Percentiles rank a stretch among this genome's conserved stretches.
phyloP scores from a whole-genome alignment of 2,113 vertebrate genomes.

The Phainopepla nitens region DNA sequence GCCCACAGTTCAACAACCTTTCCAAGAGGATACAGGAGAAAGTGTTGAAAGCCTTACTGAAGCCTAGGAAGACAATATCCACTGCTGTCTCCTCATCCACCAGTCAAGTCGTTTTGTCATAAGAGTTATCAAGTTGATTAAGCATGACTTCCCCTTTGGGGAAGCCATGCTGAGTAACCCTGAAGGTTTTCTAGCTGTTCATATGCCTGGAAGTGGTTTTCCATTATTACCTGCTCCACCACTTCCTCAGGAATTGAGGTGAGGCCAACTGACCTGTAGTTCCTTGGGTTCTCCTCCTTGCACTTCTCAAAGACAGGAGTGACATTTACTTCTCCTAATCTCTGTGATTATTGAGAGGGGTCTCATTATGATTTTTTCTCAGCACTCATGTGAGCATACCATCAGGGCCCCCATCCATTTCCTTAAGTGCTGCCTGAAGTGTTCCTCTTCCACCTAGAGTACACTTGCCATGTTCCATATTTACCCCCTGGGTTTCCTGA shows the following conservation, averaged over 20 bases:
- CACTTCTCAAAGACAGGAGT: neutral
- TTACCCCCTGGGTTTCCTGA: neutral
- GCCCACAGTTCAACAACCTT: neutral
- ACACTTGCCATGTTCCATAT: neutral
- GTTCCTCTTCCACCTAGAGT: neutral
- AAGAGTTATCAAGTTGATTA: neutral
- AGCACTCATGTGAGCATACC: neutral
- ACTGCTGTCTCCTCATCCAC: neutral
- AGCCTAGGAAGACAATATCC: neutral
- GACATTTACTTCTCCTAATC: neutral
- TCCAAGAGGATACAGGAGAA: neutral
- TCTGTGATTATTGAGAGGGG: neutral
- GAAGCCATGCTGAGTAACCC: neutral
- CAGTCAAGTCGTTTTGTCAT: neutral
- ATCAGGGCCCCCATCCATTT: neutral
- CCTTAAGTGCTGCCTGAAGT: neutral
- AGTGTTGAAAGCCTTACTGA: neutral
- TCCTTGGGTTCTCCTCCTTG: neutral
- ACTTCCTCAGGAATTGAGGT: neutral
- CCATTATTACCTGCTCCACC: neutral
- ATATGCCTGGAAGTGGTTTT: neutral
- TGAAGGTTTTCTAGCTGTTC: neutral
- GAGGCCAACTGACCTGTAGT: neutral
- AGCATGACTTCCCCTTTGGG: neutral
- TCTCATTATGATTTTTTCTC: neutral